These are phyloP conservation scores for Mya arenaria DNA, from an alignment of 1,140 invertebrate genomes.

Conservation along the genomic window DNA sequence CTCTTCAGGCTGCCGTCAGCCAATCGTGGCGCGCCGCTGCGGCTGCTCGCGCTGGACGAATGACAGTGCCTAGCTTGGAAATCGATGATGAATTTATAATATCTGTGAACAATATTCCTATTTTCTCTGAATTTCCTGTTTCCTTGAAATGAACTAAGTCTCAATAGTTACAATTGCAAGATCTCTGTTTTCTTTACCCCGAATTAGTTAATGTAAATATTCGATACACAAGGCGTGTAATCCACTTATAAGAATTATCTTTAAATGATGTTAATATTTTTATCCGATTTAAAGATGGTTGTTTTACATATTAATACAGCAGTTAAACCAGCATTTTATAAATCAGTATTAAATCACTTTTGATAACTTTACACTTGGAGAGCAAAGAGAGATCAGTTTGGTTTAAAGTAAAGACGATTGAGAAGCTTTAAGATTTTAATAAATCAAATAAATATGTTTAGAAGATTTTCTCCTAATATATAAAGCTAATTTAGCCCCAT, in stretches of 20 bases:
- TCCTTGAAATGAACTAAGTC: too few relatives aligned
- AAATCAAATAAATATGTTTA: slow-evolving; percentile 55
- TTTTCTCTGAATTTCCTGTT: background rate
- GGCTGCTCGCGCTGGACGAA: background rate
- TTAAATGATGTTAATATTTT: slow-evolving; percentile 48
- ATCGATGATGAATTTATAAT: slow-evolving; percentile 32
- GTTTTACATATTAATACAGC: background rate
- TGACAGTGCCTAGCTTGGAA: background rate
- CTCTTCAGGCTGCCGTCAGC: slow-evolving; percentile 29
- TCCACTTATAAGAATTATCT: slow-evolving; percentile 44
- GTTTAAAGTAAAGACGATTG: slow-evolving; percentile 52
- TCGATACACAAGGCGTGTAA: slow-evolving; percentile 14
- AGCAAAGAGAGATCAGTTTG: slow-evolving; percentile 1
- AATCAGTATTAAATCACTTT: slow-evolving; percentile 48
- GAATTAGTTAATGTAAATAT: too few relatives aligned
- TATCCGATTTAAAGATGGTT: slow-evolving; percentile 53
- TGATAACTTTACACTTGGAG: slow-evolving; percentile 38
- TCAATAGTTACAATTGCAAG: too few relatives aligned
- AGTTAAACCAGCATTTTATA: slow-evolving; percentile 27
- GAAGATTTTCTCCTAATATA: slow-evolving; percentile 54
- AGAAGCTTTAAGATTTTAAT: slow-evolving; percentile 50
- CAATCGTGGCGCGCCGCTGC: slow-evolving; percentile 18
- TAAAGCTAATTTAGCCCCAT: slow-evolving; percentile 5
- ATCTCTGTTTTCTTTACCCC: too few relatives aligned
- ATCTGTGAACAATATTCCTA: background rate